Evolutionary conservation across 1,140 invertebrate species (phyloP), one percentile per base, ranked within the genome.

Genomic region (Aleiodes sp.): DNA sequence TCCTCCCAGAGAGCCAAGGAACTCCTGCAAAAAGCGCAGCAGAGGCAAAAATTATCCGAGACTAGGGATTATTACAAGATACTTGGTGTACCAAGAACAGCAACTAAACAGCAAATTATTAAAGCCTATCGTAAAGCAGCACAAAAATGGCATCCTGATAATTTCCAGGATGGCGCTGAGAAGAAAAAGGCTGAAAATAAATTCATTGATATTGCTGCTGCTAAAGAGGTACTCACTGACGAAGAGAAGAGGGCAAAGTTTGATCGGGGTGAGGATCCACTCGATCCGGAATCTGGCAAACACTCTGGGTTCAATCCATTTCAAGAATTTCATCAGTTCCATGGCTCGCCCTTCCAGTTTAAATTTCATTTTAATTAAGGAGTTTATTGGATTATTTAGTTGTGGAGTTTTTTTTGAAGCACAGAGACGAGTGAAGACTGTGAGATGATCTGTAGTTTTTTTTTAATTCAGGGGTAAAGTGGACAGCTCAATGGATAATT

Each of bases 11-110:
- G 95, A 75, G 97, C 96, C 0, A 94, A 95, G 80, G 96, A 99
- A 75, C 97, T 97, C 10, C 80, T 98, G 2, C 90, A 93, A 70
- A 91, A 91, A 77, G 97, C 96, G 1, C 95, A 99, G 83, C 97
- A 97, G 81, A 84, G 98, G 63, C 94, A 98, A 83, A 99, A 99
- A 82, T 93, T 97, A 79, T 89, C 97, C 0, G 94, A 98, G 76
- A 94, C 94, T 76, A 88, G 96, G 78, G 98, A 99, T 87, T 99
- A 99, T 87, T 99, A 99, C 83, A 99, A 99, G 88, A 99, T 99
- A 76, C 87, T 99, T 41, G 92, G 92, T 14, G 94, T 97, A 0
- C 90, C 90, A 82, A 91, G 94, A 84, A 93, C 90, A 67, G 98
- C 98, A 0, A 92, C 85, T 16, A 99, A 99, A 86, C 91, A 92